These are phyloP conservation scores for Micropoecilia bifurca DNA, from an alignment of 2,797 vertebrate genomes.

Conservation along the genomic window DNA sequence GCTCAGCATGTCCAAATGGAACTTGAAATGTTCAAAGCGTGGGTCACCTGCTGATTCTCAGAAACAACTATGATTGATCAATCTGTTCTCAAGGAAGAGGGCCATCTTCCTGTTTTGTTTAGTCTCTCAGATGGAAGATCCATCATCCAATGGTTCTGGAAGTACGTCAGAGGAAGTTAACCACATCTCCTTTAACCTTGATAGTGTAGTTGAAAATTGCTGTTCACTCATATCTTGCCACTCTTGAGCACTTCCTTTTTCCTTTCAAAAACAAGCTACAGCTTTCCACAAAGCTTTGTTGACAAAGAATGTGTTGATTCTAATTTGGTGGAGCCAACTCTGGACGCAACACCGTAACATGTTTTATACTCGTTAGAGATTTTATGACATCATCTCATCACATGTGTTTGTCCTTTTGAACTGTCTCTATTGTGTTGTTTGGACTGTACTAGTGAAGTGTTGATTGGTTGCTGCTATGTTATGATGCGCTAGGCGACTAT, in stretches of 20 bases:
- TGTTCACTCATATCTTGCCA: neutral
- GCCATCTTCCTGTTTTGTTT: neutral
- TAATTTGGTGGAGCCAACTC: neutral
- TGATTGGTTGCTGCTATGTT: no score
- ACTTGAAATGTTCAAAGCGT: neutral
- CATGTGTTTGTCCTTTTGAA: neutral
- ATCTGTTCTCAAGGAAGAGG: neutral
- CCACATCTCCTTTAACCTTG: no score
- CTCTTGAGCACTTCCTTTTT: neutral
- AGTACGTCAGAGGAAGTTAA: neutral
- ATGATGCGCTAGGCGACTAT: no score
- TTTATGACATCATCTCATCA: neutral
- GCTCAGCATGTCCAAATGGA: no score
- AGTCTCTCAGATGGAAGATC: neutral
- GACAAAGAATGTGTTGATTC: neutral
- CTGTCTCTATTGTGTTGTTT: neutral
- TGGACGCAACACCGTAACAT: neutral
- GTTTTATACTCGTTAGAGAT: neutral
- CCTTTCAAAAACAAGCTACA: neutral
- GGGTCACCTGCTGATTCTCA: neutral
- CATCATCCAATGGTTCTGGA: neutral
- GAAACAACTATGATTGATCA: neutral
- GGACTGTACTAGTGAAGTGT: no score
- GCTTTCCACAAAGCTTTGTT: neutral
- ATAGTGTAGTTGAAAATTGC: neutral